These are phyloP conservation scores for Eucera pruinosa DNA, from an alignment of 2,888 invertebrate species.

Conservation along the genomic window DNA sequence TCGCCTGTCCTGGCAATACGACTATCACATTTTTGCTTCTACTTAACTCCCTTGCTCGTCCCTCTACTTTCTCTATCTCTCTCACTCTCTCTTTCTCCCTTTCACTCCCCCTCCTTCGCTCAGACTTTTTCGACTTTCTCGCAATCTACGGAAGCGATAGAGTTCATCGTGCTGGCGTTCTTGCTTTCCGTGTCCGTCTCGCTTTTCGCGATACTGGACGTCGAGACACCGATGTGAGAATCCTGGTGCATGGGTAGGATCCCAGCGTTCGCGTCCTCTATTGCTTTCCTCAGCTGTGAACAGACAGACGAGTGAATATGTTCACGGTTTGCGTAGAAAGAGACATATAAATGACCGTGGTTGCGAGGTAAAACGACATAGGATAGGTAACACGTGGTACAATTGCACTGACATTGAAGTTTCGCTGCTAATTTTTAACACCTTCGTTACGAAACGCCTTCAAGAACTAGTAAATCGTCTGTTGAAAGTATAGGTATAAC, in stretches of 20 bases:
- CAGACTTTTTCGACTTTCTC: slow-evolving; percentile 77
- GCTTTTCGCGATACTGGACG: slow-evolving; percentile 74
- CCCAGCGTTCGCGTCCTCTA: slow-evolving; percentile 95
- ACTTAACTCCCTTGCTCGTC: slow-evolving; percentile 28
- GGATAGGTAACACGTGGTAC: no score
- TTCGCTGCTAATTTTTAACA: no score
- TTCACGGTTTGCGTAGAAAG: no score
- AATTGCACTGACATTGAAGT: no score
- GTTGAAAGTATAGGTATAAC: no score
- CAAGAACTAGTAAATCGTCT: no score
- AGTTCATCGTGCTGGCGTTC: slow-evolving; percentile 71
- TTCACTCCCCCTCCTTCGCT: slow-evolving; percentile 57
- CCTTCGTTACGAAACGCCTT: no score
- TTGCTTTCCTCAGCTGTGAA: slow-evolving; percentile 91
- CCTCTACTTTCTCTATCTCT: slow-evolving; percentile 16
- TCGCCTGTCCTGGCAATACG: slow-evolving; percentile 70
- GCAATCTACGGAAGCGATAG: slow-evolving; percentile 71
- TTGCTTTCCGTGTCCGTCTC: slow-evolving; percentile 74
- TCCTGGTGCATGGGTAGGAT: slow-evolving; percentile 85
- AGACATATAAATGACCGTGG: no score
- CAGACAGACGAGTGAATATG: no score
- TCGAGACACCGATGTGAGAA: slow-evolving; percentile 73
- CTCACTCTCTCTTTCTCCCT: slow-evolving; percentile 52
- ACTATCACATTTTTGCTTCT: slow-evolving; percentile 81
- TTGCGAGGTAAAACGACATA: no score